Base-by-base conservation (phyloP, 2,888 invertebrate genomes). In the Cosmia pyralina region DNA sequence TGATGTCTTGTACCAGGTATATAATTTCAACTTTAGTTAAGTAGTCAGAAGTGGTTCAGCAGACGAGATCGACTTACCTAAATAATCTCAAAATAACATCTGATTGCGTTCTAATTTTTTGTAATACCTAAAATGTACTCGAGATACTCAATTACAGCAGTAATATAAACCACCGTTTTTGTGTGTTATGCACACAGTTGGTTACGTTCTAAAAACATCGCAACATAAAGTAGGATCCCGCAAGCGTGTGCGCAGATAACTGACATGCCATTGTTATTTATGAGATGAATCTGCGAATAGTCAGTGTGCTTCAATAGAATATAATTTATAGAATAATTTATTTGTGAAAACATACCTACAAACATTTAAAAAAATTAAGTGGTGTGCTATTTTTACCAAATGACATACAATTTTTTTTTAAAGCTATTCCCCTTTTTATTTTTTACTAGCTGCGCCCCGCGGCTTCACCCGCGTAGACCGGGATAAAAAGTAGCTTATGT, bases 151-250 rank as follows among this genome's bases (percentile, higher is more conserved):
- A 69, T 69, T 38, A 62, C 13, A 34, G 34, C 34, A 34, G 55
- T 15, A 38, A 46, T 62, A 50, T 13, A 15, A 46, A 76, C 13
- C 46, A 68, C 59, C 46, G 52, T 59, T 67, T 75, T 41, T 52
- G 11, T 34, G 17, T 58, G 17, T 17, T 44, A 44, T 19, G 74
- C 8, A 34, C 15, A 77, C 52, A 52, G 70, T 77, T 69, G 69
- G 77, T 77, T 77, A 70, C 58, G 46, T 70, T 72, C 59, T 79
- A 79, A 60, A 79, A 76, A 50, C 53, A 63, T 58, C n/a, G 53
- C 53, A 44, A n/a, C n/a, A 13, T 28, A 55, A 10, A 59, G n/a
- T 60, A 28, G 17, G 38, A 58, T 58, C 34, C 34, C n/a, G 63
- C 15, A 15, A 64, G 10, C 46, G 48, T 44, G 50, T 2, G 48